These are phyloP conservation scores for Euthynnus affinis DNA, from an alignment of 2,797 vertebrate species.

Conservation along the genomic window DNA sequence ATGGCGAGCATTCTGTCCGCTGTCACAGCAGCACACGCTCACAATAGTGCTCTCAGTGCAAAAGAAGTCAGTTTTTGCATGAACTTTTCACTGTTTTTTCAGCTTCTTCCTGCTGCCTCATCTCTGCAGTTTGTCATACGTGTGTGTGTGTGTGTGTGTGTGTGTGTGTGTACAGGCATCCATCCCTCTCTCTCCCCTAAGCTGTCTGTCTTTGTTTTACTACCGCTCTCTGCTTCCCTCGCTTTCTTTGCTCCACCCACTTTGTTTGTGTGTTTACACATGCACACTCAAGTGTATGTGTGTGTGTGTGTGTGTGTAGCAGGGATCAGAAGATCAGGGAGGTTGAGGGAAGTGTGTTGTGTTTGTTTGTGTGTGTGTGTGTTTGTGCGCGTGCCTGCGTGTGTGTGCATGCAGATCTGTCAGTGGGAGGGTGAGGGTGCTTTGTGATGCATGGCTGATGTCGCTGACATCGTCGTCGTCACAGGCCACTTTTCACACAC, in stretches of 20 bases:
- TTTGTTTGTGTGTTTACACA: conserved; percentile 35
- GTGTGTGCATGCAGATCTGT: conserved; percentile 38
- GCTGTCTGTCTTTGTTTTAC: conserved; percentile 24
- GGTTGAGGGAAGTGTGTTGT: conserved; percentile 39
- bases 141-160: background rate
- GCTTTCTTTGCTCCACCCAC: conserved; percentile 70
- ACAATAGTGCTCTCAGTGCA: background rate
- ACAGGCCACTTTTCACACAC: conserved; percentile 66
- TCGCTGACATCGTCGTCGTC: conserved; percentile 78
- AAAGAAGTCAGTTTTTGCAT: background rate
- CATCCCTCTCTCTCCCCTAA: conserved; percentile 20
- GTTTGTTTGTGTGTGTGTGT: conserved; percentile 10
- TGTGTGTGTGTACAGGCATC: background rate
- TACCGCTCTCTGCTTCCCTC: conserved; percentile 28
- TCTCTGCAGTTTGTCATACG: background rate
- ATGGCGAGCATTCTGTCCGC: background rate
- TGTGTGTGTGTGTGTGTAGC: conserved; percentile 29
- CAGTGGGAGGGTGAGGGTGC: conserved; percentile 67
- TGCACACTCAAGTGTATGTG: conserved; percentile 16
- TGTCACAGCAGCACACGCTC: background rate
- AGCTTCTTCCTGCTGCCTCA: conserved; percentile 6
- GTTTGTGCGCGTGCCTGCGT: too few species aligned
- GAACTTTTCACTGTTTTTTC: background rate
- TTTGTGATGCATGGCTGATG: conserved; percentile 84
- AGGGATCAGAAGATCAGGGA: conserved; percentile 78